Evolutionary conservation across 2,797 vertebrate genomes (phyloP).

Genomic region (Sardinella longiceps): DNA sequence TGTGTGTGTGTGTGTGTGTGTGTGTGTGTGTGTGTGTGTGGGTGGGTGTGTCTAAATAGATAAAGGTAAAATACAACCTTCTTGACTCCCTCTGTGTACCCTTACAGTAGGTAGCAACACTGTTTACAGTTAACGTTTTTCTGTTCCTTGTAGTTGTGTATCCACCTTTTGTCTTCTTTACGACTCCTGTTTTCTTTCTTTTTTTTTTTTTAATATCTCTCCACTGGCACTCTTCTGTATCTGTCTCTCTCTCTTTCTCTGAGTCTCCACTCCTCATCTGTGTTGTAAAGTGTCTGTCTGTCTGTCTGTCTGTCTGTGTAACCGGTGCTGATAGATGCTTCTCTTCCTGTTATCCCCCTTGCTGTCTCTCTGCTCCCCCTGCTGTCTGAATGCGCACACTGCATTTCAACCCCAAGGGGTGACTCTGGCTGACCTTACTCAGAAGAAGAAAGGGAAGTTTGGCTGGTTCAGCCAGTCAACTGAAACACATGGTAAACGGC

Average conservation of each 20-base stretch:
- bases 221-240: neutral
- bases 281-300: neutral
- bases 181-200: neutral
- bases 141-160: neutral
- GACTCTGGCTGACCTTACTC: slow-evolving; percentile 92
- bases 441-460: slow-evolving; percentile 95
- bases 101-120: neutral
- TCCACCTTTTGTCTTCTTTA: neutral
- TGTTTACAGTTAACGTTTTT: neutral
- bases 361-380: slow-evolving; percentile 76
- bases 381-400: slow-evolving; percentile 81
- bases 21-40: neutral
- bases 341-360: slow-evolving; percentile 41
- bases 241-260: neutral
- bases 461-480: slow-evolving; percentile 92
- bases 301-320: slow-evolving; percentile 38
- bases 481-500: slow-evolving; percentile 93
- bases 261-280: neutral
- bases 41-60: neutral
- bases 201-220: slow-evolving; percentile 4
- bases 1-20: neutral
- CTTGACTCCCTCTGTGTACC: neutral
- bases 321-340: slow-evolving; percentile 51
- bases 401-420: slow-evolving; percentile 88
- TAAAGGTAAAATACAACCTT: neutral